These are phyloP conservation scores for Alethe diademata DNA, from an alignment of 2,113 vertebrate species.

Conservation along the genomic window DNA sequence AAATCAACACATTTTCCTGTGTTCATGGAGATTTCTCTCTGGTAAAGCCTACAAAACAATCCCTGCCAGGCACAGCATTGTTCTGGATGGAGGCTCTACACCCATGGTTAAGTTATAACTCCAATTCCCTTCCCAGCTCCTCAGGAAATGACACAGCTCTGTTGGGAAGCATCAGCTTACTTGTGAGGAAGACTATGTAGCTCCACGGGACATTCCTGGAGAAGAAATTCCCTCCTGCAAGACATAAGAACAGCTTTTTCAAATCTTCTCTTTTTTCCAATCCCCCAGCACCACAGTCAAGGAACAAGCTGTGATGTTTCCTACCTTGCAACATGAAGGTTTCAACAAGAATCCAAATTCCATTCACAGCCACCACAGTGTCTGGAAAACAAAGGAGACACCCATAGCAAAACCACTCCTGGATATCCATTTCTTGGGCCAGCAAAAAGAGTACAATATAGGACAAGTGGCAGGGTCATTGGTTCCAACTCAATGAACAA, in stretches of 20 bases:
- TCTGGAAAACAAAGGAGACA: slow-evolving; percentile 74
- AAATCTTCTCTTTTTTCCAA: not conserved
- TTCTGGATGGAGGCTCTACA: not conserved
- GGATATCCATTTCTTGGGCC: not conserved
- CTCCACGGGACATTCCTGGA: slow-evolving; percentile 89
- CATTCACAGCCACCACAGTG: slow-evolving; percentile 91
- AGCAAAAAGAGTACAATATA: not conserved
- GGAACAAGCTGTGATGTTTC: not conserved
- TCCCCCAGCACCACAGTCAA: not conserved
- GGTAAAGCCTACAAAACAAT: not conserved
- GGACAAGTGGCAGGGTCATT: not conserved
- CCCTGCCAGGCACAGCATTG: not conserved
- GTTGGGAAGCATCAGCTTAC: slow-evolving; percentile 73
- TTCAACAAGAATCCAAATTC: slow-evolving; percentile 96
- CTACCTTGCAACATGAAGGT: slow-evolving; percentile 91
- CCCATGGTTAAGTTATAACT: not conserved
- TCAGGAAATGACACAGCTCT: not conserved
- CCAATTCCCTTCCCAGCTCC: not conserved
- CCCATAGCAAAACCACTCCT: not conserved
- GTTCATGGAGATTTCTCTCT: not conserved
- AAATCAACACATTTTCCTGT: not conserved
- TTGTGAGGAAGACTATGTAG: slow-evolving; percentile 94
- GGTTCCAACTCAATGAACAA: not conserved
- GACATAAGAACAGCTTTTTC: not conserved
- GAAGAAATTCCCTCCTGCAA: slow-evolving; percentile 87